Base-by-base conservation (phyloP, 2,797 vertebrate genomes). In the Hoplostethus mediterraneus region DNA sequence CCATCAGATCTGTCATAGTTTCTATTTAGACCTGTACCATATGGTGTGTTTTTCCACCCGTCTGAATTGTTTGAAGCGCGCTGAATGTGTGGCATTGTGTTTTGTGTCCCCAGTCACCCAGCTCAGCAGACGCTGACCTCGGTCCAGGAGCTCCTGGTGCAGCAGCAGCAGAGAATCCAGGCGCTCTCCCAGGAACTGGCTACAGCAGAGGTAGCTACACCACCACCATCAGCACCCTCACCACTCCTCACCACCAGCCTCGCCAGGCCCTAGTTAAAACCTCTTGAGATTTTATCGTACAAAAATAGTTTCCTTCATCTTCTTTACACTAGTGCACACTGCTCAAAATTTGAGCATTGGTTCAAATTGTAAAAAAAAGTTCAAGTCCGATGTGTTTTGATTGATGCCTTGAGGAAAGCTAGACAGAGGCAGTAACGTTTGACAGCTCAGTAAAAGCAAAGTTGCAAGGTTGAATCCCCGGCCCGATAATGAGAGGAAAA, bases 101-200 rank as follows among this genome's bases (percentile, higher is more conserved):
- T 72, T 77, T 79, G 61, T 87, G 81, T 67, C 56, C 82, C 79
- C 89, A 99, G 98, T 99, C 79, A 95, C 93, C 69, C 97, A 99
- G 90, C 89, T 99, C 98, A 99, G 92, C 94, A 95, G 79, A 98
- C 97, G 2, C 89, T 99, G 89, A 94, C 94, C 62, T 94, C 97
- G 0, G 95, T 99, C 74, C 98, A 99, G 87, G 97, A 99, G 65
- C 94, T 99, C 65, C 94, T 99, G 75, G 84, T 96, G 48, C 97
- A 99, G 81, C 98, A 99, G 82, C 98, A 99, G 81, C 96, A 97
- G 94, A 97, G 92, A 84, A 97, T 99, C 80, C 97, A 98, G 85
- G 96, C 98, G 68, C 95, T 99, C 33, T 94, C 96, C n/a, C 96
- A 96, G 57, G 97, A 99, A 55, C 93, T 97, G 87, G 90, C 95